Percentiles rank a stretch among this genome's conserved stretches.
Evolutionary conservation across 1,140 invertebrate genomes (phyloP).

Genomic region (Drosophila funebris): DNA sequence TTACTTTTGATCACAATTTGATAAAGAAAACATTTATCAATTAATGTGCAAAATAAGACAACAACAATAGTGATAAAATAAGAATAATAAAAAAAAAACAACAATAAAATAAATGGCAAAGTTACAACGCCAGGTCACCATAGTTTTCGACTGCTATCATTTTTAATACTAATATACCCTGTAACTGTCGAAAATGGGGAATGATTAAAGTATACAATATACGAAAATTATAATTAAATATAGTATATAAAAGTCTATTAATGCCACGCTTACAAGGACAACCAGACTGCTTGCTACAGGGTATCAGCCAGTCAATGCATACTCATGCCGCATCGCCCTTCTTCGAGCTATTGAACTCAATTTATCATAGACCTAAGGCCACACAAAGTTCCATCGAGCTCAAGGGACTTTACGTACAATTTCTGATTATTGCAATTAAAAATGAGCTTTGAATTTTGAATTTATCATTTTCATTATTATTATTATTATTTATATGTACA

Average conservation of each 20-base stretch:
- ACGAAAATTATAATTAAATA: not conserved
- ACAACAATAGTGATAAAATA: constrained; percentile 7
- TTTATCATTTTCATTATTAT: constrained; percentile 48
- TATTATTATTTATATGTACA: too few species aligned
- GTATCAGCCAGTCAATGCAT: not conserved
- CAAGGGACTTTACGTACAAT: constrained; percentile 49
- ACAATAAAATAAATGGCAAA: constrained; percentile 16
- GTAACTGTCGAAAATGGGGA: not conserved
- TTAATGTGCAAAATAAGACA: constrained; percentile 66
- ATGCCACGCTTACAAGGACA: not conserved
- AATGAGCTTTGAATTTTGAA: constrained; percentile 33
- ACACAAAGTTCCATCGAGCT: constrained; percentile 34
- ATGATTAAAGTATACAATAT: not conserved
- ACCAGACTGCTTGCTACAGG: not conserved
- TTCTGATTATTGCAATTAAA: constrained; percentile 50
- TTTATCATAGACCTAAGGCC: constrained; percentile 58
- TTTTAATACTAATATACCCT: not conserved
- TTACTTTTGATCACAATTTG: constrained; percentile 72
- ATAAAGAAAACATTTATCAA: constrained; percentile 71
- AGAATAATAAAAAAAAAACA: constrained; percentile 30
- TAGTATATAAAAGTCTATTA: too few species aligned
- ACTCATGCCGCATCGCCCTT: too few species aligned
- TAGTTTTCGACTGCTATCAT: constrained; percentile 13
- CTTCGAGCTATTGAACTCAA: constrained; percentile 22
- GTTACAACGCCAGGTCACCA: constrained; percentile 23